A percentile compares a stretch with the other conserved stretches of the same genome.
Conservation (phyloP, 1,140 invertebrate genomes). For the Anagrus nilaparvatae region DNA sequence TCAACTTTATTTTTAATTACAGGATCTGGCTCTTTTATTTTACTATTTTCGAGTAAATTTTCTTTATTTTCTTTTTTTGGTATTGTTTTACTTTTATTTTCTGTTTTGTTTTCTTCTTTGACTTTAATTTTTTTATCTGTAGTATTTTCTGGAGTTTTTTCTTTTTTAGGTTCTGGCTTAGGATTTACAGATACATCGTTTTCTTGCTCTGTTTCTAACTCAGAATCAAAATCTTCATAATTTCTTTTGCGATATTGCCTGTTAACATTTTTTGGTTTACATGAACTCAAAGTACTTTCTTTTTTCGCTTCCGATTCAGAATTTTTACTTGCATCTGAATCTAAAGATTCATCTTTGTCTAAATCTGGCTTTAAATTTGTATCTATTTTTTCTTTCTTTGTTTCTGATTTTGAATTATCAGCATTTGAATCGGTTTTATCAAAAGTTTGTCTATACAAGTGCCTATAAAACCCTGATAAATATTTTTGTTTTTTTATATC, state of each 20-base stretch:
- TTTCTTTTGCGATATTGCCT: constrained; percentile 15
- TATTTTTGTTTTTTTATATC: constrained; percentile 91
- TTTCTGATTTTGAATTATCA: constrained; percentile 14
- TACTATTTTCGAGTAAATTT: constrained; percentile 10
- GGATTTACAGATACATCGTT: no score
- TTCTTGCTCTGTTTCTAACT: no score
- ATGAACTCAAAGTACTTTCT: no score
- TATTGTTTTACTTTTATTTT: constrained; percentile 19
- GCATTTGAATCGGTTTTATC: constrained; percentile 25
- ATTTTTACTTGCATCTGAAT: constrained; percentile 18
- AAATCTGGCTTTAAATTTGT: constrained; percentile 17
- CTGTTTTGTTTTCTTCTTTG: constrained; percentile 24
- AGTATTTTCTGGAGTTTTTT: constrained; percentile 6
- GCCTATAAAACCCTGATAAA: constrained; percentile 85
- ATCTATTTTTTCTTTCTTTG: constrained; percentile 5
- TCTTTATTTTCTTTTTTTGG: constrained; percentile 14
- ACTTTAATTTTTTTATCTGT: constrained; percentile 23
- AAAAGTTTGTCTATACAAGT: constrained; percentile 75
- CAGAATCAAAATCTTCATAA: constrained; percentile 1
- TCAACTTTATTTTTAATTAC: no score
- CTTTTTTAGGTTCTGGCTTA: constrained; percentile 10
- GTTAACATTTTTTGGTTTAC: no score
- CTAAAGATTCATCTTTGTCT: constrained; percentile 21
- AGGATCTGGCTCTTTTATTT: no score
- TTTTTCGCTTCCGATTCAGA: no score